Base-by-base conservation (phyloP, 2,113 vertebrate species). In the Actinemys pallida region DNA sequence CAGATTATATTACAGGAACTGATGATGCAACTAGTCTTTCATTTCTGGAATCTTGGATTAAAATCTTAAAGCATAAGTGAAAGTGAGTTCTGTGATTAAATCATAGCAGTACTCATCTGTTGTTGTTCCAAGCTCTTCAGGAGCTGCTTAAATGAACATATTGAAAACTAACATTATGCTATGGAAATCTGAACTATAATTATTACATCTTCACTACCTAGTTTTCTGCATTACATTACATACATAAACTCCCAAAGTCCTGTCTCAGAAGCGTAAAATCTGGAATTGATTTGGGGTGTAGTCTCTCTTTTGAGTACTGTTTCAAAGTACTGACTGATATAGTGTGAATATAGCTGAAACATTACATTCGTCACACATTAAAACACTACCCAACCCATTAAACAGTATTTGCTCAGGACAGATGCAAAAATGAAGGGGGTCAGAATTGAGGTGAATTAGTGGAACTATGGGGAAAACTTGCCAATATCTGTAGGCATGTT, bases 1-100 rank as follows among this genome's bases (percentile, higher is more conserved):
- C 85, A 97, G 89, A 91, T 89, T 93, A 83, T 85, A 56, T 83
- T 94, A 93, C 20, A 92, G 90, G 84, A 92, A 84, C 29, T 92
- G 83, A 97, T 93, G 92, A 97, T 94, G 81, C 75, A 95, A 94
- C 3, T 53, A 75, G 12, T 12, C 90, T 96, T 95, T 94, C 2
- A 62, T 94, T 96, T 94, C 92, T 93, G 10, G 25, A 39, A 83
- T 96, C 57, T 78, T 81, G 89, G 25, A 81, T 86, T 95, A 72
- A 53, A 82, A 90, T 72, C 81, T 17, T 95, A 96, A 93, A 91
- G 93, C 89, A 92, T 83, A 82, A 96, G 25, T 53, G 53, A 27
- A 92, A 65, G 96, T 90, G 88, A 93, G 14, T 88, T 94, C 95
- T 90, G 92, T 89, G 90, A 59, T 88, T 81, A 88, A 59, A 93